Base-by-base conservation (phyloP, 2,888 invertebrate species). In the Drosophila crucigera region DNA sequence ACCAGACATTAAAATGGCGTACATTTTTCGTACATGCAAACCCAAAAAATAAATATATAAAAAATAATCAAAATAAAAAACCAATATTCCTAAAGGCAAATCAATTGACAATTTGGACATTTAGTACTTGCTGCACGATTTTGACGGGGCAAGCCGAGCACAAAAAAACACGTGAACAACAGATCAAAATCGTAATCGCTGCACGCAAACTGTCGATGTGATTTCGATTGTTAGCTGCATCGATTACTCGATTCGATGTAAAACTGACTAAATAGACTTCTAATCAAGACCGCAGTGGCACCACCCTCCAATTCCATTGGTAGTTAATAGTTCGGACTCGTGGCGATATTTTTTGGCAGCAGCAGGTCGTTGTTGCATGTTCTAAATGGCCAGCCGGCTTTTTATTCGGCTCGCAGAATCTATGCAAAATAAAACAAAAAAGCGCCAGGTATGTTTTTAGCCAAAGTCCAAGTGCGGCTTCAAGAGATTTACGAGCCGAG, bases 401-500 rank as follows among this genome's bases (percentile, higher is more conserved):
- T 80, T 70, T 74, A 66, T 77, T 67, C 35, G 67, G 39, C 55
- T 80, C 66, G 75, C 73, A 37, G 68, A 71, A 66, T 84, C 87
- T 84, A 90, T 88, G 88, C 89, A 90, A 90, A 88, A 75, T 31
- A 30, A 58, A 30, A 30, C 41, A 58, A n/a, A 68, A 76, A 69
- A 61, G 61, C 77, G 77, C 77, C 89, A 86, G 72, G 61, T 68
- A 76, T 73, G 79, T 71, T 65, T 78, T 83, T 83, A 85, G 82
- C 78, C 84, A 84, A 89, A 80, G 87, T 89, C 89, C 84, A 78
- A 81, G 49, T 83, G 84, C 78, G 83, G 78, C 81, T 77, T 73
- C 70, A 31, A 66, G 79, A 90, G 91, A 90, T 90, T 90, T 90
- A 90, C 91, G 87, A 89, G 86, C 80, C 81, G 89, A 80, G 84